Percentiles rank a stretch among this genome's conserved stretches.
Conservation (phyloP, 2,113 vertebrate genomes). For the Peromyscus polionotus region DNA sequence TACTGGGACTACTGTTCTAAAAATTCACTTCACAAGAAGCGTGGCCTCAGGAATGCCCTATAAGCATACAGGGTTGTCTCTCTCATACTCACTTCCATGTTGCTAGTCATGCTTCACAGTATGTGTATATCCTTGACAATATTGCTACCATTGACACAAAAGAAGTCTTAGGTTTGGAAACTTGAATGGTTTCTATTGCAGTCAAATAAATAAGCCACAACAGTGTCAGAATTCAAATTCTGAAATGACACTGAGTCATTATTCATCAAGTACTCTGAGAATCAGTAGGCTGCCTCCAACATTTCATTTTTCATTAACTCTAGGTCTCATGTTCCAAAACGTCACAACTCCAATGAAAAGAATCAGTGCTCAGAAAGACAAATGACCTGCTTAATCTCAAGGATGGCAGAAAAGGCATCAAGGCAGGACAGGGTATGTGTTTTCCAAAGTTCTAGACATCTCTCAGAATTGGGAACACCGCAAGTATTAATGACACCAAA, state of each 20-base stretch:
- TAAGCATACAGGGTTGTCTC: accelerated
- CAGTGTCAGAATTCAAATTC: not conserved
- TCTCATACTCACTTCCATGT: not conserved
- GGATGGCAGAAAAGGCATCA: not conserved
- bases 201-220: not conserved
- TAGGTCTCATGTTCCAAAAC: not conserved
- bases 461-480: accelerated
- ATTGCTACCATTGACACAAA: not conserved
- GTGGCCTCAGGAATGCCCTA: accelerated
- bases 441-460: not conserved
- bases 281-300: not conserved
- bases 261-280: not conserved
- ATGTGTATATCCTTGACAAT: not conserved
- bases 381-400: not conserved
- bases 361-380: not conserved
- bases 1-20: accelerated
- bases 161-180: not conserved
- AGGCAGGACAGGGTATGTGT: not conserved
- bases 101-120: accelerated
- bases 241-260: not conserved
- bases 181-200: not conserved
- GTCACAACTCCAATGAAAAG: not conserved
- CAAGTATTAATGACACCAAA: not conserved
- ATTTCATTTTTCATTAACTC: not conserved
- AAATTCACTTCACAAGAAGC: not conserved